These are phyloP conservation scores for Andrena praecox DNA, from an alignment of 2,888 invertebrate species.

Conservation along the genomic window DNA sequence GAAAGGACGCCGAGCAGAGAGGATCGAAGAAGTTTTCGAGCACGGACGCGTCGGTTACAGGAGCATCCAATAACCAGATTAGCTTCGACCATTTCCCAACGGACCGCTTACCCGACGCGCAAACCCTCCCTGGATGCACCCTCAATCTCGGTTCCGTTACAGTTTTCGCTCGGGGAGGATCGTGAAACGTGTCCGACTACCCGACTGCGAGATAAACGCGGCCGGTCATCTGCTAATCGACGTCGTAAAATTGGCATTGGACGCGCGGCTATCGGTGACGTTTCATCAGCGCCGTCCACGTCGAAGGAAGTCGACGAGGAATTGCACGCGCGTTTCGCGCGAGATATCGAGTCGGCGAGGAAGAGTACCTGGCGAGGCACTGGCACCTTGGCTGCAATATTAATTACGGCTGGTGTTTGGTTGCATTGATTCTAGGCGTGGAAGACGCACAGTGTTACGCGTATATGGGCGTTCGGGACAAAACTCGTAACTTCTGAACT, in stretches of 20 bases:
- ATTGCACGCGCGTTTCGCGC: background rate
- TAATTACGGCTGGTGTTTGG: constrained; percentile 21
- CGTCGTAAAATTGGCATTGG: constrained; percentile 58
- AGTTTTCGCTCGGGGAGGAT: constrained; percentile 44
- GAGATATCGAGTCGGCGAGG: constrained; percentile 12
- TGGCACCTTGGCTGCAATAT: constrained; percentile 28
- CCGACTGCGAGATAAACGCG: constrained; percentile 60
- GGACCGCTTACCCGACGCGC: constrained; percentile 54
- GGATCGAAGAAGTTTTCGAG: constrained; percentile 42
- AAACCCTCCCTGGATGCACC: constrained; percentile 31
- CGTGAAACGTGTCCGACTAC: constrained; percentile 64
- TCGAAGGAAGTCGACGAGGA: too few species aligned
- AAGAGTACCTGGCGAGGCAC: constrained; percentile 16
- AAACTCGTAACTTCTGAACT: too few species aligned
- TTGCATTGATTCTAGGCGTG: too few species aligned
- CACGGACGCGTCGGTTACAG: constrained; percentile 27
- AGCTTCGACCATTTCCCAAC: constrained; percentile 58
- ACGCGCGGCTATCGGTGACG: constrained; percentile 11
- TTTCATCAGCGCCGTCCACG: constrained; percentile 14
- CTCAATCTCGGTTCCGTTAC: constrained; percentile 42
- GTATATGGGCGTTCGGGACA: too few species aligned
- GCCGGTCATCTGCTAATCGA: constrained; percentile 66
- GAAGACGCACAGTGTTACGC: too few species aligned
- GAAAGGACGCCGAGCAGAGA: background rate
- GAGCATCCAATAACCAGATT: constrained; percentile 70